Percentiles rank a stretch among this genome's conserved stretches.
Evolutionary conservation across 64 coral and sea anemone genomes (phyloP).

Genomic region (Pocillopora verrucosa): DNA sequence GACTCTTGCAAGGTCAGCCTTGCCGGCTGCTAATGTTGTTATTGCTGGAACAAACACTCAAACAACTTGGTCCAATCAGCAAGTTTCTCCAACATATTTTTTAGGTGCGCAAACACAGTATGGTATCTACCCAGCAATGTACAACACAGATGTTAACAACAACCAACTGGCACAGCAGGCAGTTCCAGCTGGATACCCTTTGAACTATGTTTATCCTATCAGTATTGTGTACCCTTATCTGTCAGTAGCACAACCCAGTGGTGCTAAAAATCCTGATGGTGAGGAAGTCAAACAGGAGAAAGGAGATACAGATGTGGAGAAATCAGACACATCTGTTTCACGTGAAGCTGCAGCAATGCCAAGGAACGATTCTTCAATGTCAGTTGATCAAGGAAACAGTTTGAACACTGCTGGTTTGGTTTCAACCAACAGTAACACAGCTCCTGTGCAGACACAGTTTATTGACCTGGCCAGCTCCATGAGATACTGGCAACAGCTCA

Average conservation of each 20-base stretch:
- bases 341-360: neutral
- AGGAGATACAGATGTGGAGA: neutral
- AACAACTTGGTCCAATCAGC: constrained; percentile 39
- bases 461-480: constrained; percentile 85
- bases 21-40: neutral
- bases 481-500: constrained; percentile 88
- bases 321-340: neutral
- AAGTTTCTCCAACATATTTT: constrained; percentile 19
- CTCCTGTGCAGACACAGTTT: constrained; percentile 66
- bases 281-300: neutral
- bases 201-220: constrained; percentile 66
- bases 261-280: neutral
- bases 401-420: neutral
- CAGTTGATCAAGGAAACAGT: neutral
- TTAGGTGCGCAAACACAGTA: constrained; percentile 32
- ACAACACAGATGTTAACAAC: constrained; percentile 10
- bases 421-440: neutral
- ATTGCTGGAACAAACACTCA: constrained; percentile 43
- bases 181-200: constrained; percentile 14
- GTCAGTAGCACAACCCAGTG: constrained; percentile 18
- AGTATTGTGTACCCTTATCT: constrained; percentile 63
- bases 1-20: neutral
- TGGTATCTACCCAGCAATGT: constrained; percentile 11
- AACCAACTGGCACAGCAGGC: constrained; percentile 9
- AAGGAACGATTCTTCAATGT: neutral